These are phyloP conservation scores for Numida meleagris DNA, from an alignment of 2,113 vertebrate genomes.

Conservation along the genomic window DNA sequence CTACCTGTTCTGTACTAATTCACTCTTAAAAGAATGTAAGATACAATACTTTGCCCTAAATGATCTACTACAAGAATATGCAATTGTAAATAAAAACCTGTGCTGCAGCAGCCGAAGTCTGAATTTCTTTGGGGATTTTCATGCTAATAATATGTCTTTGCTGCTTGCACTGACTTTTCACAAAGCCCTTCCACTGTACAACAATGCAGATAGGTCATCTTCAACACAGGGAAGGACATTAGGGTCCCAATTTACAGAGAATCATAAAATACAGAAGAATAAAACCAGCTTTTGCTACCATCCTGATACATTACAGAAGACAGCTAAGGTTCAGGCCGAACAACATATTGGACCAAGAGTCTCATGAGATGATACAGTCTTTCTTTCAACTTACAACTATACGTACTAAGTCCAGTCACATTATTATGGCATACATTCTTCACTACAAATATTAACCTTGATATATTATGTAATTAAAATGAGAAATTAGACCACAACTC, in stretches of 20 bases:
- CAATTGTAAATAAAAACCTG: not conserved
- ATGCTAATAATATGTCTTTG: not conserved
- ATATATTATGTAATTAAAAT: not conserved
- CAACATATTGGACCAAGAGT: not conserved
- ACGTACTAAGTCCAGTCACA: not conserved
- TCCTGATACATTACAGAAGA: not conserved
- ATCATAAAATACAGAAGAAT: not conserved
- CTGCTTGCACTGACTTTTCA: not conserved
- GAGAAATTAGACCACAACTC: not conserved
- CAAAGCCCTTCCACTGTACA: not conserved
- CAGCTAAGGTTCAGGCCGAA: not conserved
- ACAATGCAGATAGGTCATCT: not conserved
- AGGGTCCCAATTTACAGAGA: not conserved
- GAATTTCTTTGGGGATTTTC: not conserved
- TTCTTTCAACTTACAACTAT: not conserved
- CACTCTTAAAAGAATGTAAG: not conserved
- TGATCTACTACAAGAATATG: not conserved
- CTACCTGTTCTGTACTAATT: not conserved
- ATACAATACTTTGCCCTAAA: not conserved
- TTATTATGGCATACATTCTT: not conserved
- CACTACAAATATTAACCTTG: not conserved
- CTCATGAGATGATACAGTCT: not conserved
- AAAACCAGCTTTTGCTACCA: not conserved
- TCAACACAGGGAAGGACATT: not conserved
- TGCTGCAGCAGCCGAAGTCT: not conserved